Evolutionary conservation across 2,797 vertebrate species (phyloP), one percentile per base, ranked within the genome.

Genomic region (Aselliscus stoliczkanus): DNA sequence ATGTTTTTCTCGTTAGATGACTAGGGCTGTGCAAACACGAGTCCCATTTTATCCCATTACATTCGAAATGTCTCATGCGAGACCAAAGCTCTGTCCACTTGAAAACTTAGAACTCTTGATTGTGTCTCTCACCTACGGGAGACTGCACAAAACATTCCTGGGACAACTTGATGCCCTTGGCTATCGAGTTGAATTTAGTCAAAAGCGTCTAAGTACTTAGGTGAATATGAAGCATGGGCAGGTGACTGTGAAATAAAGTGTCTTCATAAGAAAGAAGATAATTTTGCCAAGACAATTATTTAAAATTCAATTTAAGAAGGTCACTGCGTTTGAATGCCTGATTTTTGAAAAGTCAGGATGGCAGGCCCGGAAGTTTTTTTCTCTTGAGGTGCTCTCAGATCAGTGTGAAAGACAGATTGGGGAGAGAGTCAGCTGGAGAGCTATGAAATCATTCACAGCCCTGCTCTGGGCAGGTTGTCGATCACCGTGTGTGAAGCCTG

Each of bases 391-490:
- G 31, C 54, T 93, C 47, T 92, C n/a, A 80, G 44, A 77, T 85
- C 65, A 10, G 10, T 10, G 23, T 25, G 85, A 80, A 91, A 81
- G 85, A 47, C 37, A 67, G 79, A 52, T 13, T 25, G 67, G 84
- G 88, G 44, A 77, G 81, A 27, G 4, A 90, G 75, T 64, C 94
- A 67, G 83, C 50, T 75, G 90, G 52, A 92, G 67, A 75, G n/a
- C 25, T 64, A 47, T 37, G 50, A 79, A 93, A 93, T 75, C 54
- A 84, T 93, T 80, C 94, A 92, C 81, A 92, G 64, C 18, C 88
- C 81, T 64, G 96, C 93, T 60, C 90, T 21, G 95, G 93, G 93
- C 77, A 80, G 88, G 62, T 7, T 94, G 95, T 88, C 96, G 90
- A 17, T 95, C 95, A 92, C 58, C 2, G 8, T 2, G 72, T 70